Evolutionary conservation across 2,797 vertebrate genomes (phyloP), one percentile per base, ranked within the genome.

Genomic region (Rachycentron canadum): DNA sequence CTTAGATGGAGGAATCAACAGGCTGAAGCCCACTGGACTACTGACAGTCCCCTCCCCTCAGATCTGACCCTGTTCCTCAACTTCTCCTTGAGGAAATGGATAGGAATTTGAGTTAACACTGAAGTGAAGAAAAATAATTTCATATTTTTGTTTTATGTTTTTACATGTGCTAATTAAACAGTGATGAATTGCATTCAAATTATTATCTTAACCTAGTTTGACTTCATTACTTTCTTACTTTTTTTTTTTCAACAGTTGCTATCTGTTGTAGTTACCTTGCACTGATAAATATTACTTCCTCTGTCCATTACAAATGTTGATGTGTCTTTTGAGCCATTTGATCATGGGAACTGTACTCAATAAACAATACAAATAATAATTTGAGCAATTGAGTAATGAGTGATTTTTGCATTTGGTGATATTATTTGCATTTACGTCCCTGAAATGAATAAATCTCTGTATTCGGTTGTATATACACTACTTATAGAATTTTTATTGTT

Each of bases 1-100:
- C 90, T 89, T 99, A 73, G 97, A 99, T 30, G 98, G 97, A 62
- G 98, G 98, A 38, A 99, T 99, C 90, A 98, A 97, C 95, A 99
- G 97, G 91, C 96, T 99, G 93, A 99, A 97, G 89, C 96, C 95
- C 45, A 99, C 98, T 3, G 97, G 98, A 74, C 95, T 99, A 70
- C 96, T 99, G 64, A 99, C 97, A 0, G 95, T 99, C 36, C 97
- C 98, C 1, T 99, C 98, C 23, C 98, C 98, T 32, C 97, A 99
- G 81, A 99, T 99, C 84, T 99, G 91, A 98, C 69, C 14, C 8
- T 4, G 0, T 19, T 12, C 36, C 30, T 34, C 43, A 63, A 28
- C 32, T 65, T 69, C 26, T 6, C 16, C 25, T 49, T 1, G 65
- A 70, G 30, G 43, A 25, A 70, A 65, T 16, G 57, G 19, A 43